phyloP scores from a whole-genome alignment of 2,113 vertebrate species.

The Rafetus swinhoei region DNA sequence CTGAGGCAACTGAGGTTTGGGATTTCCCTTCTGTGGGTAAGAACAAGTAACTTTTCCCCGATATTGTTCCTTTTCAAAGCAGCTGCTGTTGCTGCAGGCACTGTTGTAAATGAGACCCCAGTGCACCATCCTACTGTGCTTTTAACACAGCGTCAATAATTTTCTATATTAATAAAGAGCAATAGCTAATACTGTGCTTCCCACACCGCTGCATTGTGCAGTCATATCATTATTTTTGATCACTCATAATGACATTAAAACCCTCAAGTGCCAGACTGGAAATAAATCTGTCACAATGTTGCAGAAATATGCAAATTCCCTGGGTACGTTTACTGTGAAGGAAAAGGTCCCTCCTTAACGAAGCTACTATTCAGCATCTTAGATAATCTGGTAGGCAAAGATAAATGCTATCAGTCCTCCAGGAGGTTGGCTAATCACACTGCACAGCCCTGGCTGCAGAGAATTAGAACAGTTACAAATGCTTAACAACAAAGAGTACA shows the following conservation, averaged over 20 bases:
- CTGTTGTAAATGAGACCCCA: constrained; percentile 40
- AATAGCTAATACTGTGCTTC: constrained; percentile 73
- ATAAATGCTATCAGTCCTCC: not conserved
- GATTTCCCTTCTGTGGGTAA: constrained; percentile 12
- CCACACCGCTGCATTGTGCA: constrained; percentile 70
- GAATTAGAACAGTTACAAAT: not conserved
- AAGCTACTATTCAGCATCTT: not conserved
- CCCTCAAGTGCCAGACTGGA: constrained; percentile 67
- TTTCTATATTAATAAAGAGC: constrained; percentile 74
- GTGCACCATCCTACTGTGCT: constrained; percentile 64
- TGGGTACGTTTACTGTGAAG: not conserved
- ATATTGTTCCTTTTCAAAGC: constrained; percentile 7
- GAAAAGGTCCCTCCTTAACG: constrained; percentile 12
- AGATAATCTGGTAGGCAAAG: too few species aligned
- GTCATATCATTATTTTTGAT: constrained; percentile 73
- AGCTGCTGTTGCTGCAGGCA: not conserved
- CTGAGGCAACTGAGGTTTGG: not conserved
- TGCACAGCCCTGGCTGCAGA: not conserved
- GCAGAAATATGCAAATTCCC: constrained; percentile 65
- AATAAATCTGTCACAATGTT: constrained; percentile 78
- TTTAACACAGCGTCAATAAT: constrained; percentile 61
- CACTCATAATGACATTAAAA: constrained; percentile 68
- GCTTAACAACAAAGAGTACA: not conserved
- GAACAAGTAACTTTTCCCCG: constrained; percentile 29
- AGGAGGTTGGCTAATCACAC: not conserved